phyloP scores from a whole-genome alignment of 2,888 invertebrate species.

The Tridacna gigas region DNA sequence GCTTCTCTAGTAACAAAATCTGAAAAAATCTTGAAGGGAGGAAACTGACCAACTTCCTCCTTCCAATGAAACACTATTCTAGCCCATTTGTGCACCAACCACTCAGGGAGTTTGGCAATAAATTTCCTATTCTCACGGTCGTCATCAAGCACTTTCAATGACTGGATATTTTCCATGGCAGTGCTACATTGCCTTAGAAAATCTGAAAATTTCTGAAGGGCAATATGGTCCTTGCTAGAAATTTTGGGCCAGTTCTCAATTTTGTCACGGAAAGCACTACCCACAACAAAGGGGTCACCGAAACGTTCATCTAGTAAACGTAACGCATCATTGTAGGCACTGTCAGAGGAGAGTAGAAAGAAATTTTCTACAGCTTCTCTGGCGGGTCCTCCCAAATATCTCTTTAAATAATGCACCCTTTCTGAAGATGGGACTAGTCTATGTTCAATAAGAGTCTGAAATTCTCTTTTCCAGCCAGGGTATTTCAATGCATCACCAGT shows the following conservation, averaged over 20 bases:
- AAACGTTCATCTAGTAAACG: background rate
- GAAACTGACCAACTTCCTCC: background rate
- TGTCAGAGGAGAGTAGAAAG: background rate
- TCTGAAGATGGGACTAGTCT: constrained; percentile 40
- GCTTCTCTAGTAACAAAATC: constrained; percentile 21
- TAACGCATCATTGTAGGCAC: background rate
- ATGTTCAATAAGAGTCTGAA: constrained; percentile 47
- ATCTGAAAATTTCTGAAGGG: constrained; percentile 33
- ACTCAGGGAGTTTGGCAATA: constrained; percentile 10
- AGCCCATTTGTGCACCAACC: constrained; percentile 3
- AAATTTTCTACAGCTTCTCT: constrained; percentile 49
- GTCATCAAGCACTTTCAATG: constrained; percentile 16
- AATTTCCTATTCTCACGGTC: constrained; percentile 1
- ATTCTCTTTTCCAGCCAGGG: constrained; percentile 37
- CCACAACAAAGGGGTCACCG: background rate
- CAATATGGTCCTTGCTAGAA: background rate
- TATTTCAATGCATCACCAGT: constrained; percentile 35
- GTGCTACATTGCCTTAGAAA: constrained; percentile 44
- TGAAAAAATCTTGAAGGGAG: constrained; percentile 44
- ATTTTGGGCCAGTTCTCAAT: constrained; percentile 1
- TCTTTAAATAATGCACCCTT: constrained; percentile 20
- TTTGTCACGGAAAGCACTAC: background rate
- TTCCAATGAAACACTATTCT: background rate
- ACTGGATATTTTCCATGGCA: constrained; percentile 28
- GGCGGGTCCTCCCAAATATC: constrained; percentile 36